Evolutionary conservation across 2,888 invertebrate genomes (phyloP).

Genomic region (Conops quadrifasciatus): DNA sequence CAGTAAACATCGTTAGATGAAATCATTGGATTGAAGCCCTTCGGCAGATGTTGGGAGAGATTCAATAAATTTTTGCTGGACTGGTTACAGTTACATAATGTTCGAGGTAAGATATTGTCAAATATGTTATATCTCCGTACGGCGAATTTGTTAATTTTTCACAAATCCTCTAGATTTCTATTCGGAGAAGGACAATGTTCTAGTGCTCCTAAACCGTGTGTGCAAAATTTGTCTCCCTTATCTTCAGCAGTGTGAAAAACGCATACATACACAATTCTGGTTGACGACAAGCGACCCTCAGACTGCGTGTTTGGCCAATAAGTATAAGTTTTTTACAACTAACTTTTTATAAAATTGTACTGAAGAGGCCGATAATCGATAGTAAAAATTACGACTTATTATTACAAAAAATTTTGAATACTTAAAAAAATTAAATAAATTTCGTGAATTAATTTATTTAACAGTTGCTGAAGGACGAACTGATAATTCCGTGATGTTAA

Average conservation of each 20-base stretch:
- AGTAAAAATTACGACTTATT: not conserved
- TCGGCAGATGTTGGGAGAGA: constrained; percentile 12
- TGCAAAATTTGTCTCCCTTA: constrained; percentile 14
- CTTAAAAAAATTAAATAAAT: not conserved
- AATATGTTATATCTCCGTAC: not conserved
- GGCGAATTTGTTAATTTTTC: too few relatives aligned
- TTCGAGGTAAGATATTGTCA: not conserved
- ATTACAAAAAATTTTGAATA: too few relatives aligned
- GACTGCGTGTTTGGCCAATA: constrained; percentile 12
- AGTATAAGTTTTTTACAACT: not conserved
- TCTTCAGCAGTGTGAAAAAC: not conserved
- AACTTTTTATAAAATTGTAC: not conserved
- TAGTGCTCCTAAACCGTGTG: not conserved
- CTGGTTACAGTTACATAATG: constrained; percentile 7
- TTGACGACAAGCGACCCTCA: constrained; percentile 23
- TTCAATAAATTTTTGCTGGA: too few relatives aligned
- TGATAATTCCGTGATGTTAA: constrained; percentile 34
- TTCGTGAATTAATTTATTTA: not conserved
- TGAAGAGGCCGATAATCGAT: not conserved
- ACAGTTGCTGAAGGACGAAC: not conserved
- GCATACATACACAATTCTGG: constrained; percentile 34
- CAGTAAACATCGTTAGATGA: constrained; percentile 44
- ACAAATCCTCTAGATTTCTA: too few relatives aligned
- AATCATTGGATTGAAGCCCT: constrained; percentile 36
- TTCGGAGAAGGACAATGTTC: not conserved